Evolutionary conservation across 2,797 vertebrate genomes (phyloP).

Genomic region (Streptopelia turtur): DNA sequence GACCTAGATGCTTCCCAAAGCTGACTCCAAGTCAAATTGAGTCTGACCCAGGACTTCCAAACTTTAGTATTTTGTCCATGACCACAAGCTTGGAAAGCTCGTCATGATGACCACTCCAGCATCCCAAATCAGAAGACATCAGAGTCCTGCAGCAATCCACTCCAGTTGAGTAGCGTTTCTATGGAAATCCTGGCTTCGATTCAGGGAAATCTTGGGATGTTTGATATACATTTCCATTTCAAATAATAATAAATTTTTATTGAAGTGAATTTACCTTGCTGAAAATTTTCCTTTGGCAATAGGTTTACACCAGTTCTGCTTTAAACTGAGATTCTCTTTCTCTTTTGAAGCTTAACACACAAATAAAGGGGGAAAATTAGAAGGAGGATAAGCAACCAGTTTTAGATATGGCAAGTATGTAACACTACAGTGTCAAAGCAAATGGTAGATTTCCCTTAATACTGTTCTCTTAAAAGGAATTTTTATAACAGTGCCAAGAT

Average conservation of each 20-base stretch:
- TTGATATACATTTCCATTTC: not conserved
- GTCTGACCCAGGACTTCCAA: not conserved
- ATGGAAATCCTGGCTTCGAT: not conserved
- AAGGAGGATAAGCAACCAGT: not conserved
- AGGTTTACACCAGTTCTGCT: not conserved
- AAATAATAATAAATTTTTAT: not conserved
- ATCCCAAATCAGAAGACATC: not conserved
- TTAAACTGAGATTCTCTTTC: not conserved
- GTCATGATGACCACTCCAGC: not conserved
- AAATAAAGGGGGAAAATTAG: not conserved
- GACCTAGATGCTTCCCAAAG: not conserved
- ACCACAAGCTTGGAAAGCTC: not conserved
- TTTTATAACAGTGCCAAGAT: not conserved
- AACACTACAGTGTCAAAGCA: not conserved
- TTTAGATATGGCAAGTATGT: not conserved
- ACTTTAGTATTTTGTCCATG: not conserved
- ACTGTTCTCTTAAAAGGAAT: not conserved
- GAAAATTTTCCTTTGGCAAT: not conserved
- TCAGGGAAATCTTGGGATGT: not conserved
- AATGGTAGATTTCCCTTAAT: not conserved
- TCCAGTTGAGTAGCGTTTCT: not conserved
- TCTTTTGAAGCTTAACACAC: not conserved
- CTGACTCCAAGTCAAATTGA: not conserved
- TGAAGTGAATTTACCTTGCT: not conserved
- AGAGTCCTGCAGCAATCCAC: not conserved